Conservation (phyloP, 1,140 invertebrate genomes). For the Dinoponera quadriceps region DNA sequence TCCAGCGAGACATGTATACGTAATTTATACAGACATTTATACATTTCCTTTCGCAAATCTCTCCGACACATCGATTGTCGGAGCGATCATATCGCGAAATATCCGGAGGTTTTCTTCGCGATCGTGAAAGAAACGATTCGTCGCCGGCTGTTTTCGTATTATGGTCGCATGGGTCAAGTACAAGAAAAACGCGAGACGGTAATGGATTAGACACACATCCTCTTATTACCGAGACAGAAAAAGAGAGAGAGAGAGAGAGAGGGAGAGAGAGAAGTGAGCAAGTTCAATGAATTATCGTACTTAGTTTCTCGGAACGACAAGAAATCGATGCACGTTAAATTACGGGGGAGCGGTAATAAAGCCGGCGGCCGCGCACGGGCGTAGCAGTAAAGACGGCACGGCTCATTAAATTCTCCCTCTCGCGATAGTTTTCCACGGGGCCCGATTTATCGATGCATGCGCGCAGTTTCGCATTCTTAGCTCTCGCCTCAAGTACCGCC, state of each 20-base stretch:
- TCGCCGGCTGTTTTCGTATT: background rate
- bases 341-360: conserved; percentile 43
- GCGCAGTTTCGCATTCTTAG: conserved; percentile 27
- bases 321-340: conserved; percentile 56
- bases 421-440: conserved; percentile 34
- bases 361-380: background rate
- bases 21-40: background rate
- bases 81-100: too few species aligned
- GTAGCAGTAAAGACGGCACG: conserved; percentile 29
- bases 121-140: background rate
- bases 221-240: too few species aligned
- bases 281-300: conserved; percentile 56
- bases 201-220: conserved; percentile 29
- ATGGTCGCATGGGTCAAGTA: background rate
- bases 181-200: conserved; percentile 6
- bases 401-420: conserved; percentile 52
- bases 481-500: conserved; percentile 13
- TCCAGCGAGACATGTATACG: background rate
- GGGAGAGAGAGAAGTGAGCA: conserved; percentile 21
- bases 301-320: conserved; percentile 34
- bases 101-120: too few species aligned
- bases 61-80: too few species aligned
- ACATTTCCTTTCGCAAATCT: background rate
- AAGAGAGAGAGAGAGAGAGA: too few species aligned
- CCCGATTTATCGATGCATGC: conserved; percentile 49